Percentiles rank a stretch among this genome's conserved stretches.
Conservation (phyloP, 2,113 vertebrate species). For the Monarcha castaneiventris region DNA sequence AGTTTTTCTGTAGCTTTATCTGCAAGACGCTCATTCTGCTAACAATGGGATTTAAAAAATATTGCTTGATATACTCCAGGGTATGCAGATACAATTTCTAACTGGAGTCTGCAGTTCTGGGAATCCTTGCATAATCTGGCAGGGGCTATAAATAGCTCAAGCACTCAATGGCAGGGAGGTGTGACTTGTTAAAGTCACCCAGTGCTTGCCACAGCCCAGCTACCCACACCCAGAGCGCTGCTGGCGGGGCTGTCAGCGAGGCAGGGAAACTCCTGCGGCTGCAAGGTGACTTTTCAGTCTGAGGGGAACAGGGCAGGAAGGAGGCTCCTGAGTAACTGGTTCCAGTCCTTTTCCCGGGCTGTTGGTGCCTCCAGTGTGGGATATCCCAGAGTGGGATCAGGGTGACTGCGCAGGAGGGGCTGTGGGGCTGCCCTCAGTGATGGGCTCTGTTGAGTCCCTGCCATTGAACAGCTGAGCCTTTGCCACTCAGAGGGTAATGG, state of each 20-base stretch:
- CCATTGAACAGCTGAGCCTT: background rate
- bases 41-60: background rate
- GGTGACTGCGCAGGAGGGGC: background rate
- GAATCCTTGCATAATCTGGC: slow-evolving; percentile 59
- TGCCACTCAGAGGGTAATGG: background rate
- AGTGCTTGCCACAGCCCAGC: background rate
- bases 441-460: background rate
- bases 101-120: slow-evolving; percentile 48
- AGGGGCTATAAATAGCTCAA: background rate
- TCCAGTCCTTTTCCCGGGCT: background rate
- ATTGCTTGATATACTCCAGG: background rate
- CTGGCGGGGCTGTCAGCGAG: background rate
- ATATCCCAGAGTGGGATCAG: background rate
- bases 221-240: background rate
- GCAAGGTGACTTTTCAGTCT: background rate
- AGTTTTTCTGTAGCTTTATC: background rate
- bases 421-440: background rate
- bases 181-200: background rate
- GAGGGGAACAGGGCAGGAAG: background rate
- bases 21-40: background rate
- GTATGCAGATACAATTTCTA: background rate
- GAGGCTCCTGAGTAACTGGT: background rate
- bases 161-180: background rate
- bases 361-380: background rate
- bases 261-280: background rate